These are phyloP conservation scores for Notocelia uddmanniana DNA, from an alignment of 2,888 invertebrate genomes.

Conservation along the genomic window DNA sequence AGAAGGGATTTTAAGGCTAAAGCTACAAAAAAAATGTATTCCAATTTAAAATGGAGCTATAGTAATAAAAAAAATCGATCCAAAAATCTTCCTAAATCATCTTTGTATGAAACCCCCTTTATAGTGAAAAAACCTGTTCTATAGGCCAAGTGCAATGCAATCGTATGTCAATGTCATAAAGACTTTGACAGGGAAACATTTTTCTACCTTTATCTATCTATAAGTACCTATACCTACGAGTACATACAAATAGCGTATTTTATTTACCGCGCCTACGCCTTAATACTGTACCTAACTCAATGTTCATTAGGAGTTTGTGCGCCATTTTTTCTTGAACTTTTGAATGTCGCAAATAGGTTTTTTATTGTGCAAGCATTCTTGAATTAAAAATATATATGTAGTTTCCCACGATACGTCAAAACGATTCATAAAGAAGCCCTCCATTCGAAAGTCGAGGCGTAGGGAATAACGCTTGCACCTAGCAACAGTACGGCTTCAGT, in stretches of 20 bases:
- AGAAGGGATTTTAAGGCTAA: too few relatives aligned
- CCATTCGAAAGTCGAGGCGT: conserved; percentile 34
- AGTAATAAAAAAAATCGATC: too few relatives aligned
- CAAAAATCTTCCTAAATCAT: too few relatives aligned
- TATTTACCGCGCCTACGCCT: background rate
- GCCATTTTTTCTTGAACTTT: background rate
- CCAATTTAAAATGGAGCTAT: too few relatives aligned
- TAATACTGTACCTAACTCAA: background rate
- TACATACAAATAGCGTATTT: too few relatives aligned
- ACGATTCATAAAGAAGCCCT: conserved; percentile 40
- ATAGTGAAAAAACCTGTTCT: too few relatives aligned
- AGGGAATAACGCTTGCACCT: conserved; percentile 40
- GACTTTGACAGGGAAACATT: too few relatives aligned
- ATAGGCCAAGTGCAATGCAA: too few relatives aligned
- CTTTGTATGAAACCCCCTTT: too few relatives aligned
- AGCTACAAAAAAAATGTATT: too few relatives aligned
- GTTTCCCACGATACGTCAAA: conserved; percentile 43
- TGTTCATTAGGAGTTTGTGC: background rate
- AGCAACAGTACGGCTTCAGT: conserved; percentile 69
- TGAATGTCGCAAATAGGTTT: background rate
- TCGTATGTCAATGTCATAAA: background rate
- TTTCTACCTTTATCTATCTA: too few relatives aligned
- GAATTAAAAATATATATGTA: background rate
- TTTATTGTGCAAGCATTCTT: background rate
- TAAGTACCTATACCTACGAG: too few relatives aligned